Evolutionary conservation across 2,797 vertebrate species (phyloP).

Genomic region (Sitta carolinensis): DNA sequence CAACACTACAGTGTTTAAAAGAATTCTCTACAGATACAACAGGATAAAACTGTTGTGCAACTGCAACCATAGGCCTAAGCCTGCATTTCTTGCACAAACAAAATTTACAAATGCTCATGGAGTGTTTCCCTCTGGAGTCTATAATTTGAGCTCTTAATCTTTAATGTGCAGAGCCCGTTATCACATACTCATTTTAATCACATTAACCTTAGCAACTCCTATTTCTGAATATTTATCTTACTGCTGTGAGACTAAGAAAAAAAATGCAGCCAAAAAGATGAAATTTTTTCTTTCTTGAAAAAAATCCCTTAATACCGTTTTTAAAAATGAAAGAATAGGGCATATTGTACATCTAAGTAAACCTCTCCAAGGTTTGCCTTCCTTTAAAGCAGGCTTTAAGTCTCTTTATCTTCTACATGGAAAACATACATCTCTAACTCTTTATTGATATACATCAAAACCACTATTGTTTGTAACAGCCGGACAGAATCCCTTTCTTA

Average conservation of each 20-base stretch:
- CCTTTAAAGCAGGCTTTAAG: constrained; percentile 22
- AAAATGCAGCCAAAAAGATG: not conserved
- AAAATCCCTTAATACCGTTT: constrained; percentile 18
- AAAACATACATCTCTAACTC: constrained; percentile 15
- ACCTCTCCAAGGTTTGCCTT: constrained; percentile 31
- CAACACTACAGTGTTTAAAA: not conserved
- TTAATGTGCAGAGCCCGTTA: constrained; percentile 32
- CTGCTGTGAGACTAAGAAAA: not conserved
- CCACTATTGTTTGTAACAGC: constrained; percentile 11
- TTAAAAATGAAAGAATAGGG: constrained; percentile 29
- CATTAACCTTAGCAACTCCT: constrained; percentile 37
- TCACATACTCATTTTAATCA: constrained; percentile 55
- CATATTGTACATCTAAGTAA: constrained; percentile 23
- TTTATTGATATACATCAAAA: constrained; percentile 18
- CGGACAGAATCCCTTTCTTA: constrained; percentile 15
- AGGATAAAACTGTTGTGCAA: not conserved
- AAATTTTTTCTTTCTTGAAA: constrained; percentile 23
- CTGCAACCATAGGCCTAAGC: not conserved
- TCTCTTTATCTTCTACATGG: not conserved
- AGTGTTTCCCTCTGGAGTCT: constrained; percentile 33
- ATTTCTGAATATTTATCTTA: constrained; percentile 43
- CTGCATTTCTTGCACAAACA: not conserved
- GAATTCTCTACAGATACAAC: not conserved
- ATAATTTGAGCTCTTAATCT: constrained; percentile 57
- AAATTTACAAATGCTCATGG: constrained; percentile 4